Conservation (phyloP, 2,888 invertebrate species). For the Salticus scenicus region DNA sequence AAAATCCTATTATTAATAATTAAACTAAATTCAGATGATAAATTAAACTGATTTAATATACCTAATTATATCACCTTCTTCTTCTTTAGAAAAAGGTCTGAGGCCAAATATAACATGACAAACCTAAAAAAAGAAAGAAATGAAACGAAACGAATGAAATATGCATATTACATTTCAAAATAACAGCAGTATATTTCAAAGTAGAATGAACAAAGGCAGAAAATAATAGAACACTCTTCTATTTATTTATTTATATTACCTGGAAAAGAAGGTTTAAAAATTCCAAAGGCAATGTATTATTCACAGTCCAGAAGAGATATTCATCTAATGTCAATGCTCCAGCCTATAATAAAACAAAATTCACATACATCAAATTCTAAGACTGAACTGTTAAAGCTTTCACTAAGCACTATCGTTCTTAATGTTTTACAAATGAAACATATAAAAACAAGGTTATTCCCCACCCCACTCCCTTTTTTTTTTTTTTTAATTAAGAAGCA, state of each 20-base stretch:
- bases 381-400: too few relatives aligned
- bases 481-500: too few relatives aligned
- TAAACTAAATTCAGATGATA: too few relatives aligned
- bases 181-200: too few relatives aligned
- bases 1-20: too few relatives aligned
- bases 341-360: constrained; percentile 73
- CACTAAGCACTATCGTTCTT: too few relatives aligned
- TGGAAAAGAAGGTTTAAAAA: constrained; percentile 77
- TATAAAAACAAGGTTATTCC: too few relatives aligned
- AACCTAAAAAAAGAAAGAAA: constrained; percentile 77
- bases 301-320: constrained; percentile 90
- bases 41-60: constrained; percentile 23
- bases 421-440: too few relatives aligned
- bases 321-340: constrained; percentile 83
- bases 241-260: constrained; percentile 72
- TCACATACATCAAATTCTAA: too few relatives aligned
- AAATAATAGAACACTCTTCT: constrained; percentile 10
- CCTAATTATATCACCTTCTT: constrained; percentile 85
- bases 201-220: neutral
- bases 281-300: constrained; percentile 78
- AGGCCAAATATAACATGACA: constrained; percentile 92
- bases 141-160: too few relatives aligned
- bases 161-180: too few relatives aligned
- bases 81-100: constrained; percentile 85
- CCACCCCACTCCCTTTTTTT: too few relatives aligned